Base-by-base conservation (phyloP, 2,113 vertebrate genomes). In the Nycticryphes semicollaris region DNA sequence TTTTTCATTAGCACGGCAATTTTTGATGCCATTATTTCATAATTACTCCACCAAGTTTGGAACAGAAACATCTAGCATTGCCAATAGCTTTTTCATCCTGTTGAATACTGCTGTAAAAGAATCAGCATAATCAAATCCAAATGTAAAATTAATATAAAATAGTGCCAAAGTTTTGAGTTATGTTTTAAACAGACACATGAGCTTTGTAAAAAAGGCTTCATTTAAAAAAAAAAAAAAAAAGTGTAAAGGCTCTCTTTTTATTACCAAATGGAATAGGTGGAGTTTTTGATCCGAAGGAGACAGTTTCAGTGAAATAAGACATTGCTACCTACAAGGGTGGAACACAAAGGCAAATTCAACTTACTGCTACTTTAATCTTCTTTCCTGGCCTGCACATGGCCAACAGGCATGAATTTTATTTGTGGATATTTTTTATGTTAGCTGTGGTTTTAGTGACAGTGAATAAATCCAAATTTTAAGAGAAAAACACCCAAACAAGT, bases 1-100 rank as follows among this genome's bases (percentile, higher is more conserved):
- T 56, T 87, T 90, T 87, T 84, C 53, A 75, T 94, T 82, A 89
- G 12, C 30, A 62, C 0, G 5, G 8, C 25, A 87, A 28, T 84
- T 94, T 92, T 90, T 89, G 76, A 60, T 89, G 62, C 28, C 43
- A 60, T 81, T 78, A 93, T 84, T 86, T 93, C 25, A 31, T 89
- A 86, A 95, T 92, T 67, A 81, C n/a, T 67, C 18, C 37, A 39
- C 12, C 10, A 64, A 41, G 17, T 84, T 72, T 56, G 50, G 35
- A 72, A 10, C 24, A 43, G 45, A 59, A 37, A 68, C 1, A 2
- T 41, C 24, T 87, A 67, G 33, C 11, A 43, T 60, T 89, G 35
- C 56, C 48, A 56, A 25, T 18, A 84, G 43, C 39, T 94, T 87
- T 87, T 91, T 81, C 30, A 67, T 78, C 35, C 51, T 63, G 23